phyloP scores from a whole-genome alignment of 2,113 vertebrate genomes.

The Columbina picui region DNA sequence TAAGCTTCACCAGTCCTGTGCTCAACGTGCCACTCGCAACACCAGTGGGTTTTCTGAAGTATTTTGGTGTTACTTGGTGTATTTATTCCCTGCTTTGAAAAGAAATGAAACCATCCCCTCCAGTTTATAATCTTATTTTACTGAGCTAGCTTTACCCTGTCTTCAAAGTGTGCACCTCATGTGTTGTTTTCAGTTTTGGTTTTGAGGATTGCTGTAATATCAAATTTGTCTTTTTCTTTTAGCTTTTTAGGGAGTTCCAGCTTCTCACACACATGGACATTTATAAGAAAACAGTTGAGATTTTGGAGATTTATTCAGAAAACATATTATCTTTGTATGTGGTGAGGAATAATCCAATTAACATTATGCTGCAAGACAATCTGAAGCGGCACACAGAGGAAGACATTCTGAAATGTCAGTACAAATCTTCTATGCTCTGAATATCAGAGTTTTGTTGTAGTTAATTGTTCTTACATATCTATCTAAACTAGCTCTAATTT shows the following conservation, averaged over 20 bases:
- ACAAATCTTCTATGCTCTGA: slow-evolving; percentile 1
- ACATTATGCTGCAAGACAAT: slow-evolving; percentile 60
- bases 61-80: not conserved
- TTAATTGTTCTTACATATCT: not conserved
- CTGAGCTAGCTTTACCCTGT: not conserved
- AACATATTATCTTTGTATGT: slow-evolving; percentile 65
- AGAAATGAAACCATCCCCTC: not conserved
- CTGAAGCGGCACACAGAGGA: slow-evolving; percentile 66
- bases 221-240: not conserved
- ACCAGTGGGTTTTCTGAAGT: not conserved
- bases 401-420: slow-evolving; percentile 69
- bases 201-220: not conserved
- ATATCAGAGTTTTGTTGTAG: not conserved
- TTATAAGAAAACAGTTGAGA: slow-evolving; percentile 69
- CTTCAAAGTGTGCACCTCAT: not conserved
- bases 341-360: slow-evolving; percentile 70
- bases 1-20: not conserved
- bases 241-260: slow-evolving; percentile 79
- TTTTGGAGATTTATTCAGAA: slow-evolving; percentile 77
- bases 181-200: not conserved
- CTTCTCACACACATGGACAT: slow-evolving; percentile 74
- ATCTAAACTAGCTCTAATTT: not conserved
- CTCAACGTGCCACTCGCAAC: not conserved
- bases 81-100: not conserved
- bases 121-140: not conserved